Evolutionary conservation across 2,113 vertebrate species (phyloP), one percentile per base, ranked within the genome.

Genomic region (Anhinga anhinga): DNA sequence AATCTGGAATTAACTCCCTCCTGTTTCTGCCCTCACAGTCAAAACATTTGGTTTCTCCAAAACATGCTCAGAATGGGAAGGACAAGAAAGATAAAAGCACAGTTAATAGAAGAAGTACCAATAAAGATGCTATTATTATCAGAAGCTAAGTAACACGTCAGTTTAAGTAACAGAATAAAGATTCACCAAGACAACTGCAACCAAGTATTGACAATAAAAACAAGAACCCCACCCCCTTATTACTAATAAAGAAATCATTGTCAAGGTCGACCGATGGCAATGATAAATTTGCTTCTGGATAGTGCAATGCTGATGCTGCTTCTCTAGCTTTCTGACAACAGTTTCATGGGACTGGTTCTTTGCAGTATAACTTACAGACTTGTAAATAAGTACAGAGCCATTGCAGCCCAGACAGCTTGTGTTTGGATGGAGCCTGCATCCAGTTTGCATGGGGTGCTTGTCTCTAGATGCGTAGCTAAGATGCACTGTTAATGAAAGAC

Each of bases 1-100:
- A 86, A 93, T 95, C 80, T 85, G n/a, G 63, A 95, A 86, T 93
- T 84, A 97, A 96, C 69, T 78, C 36, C 30, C 67, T 44, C 55
- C 36, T 93, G 30, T 83, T 77, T 67, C 67, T 0, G 3, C 32
- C 29, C 50, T 89, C 84, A 42, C 16, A 89, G 40, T 82, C 70
- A 93, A 94, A 90, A 42, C 21, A 58, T 70, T 77, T 70, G 30
- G 17, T 83, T 91, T 90, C 47, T 83, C 53, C 55, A 86, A 78
- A 89, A n/a, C 8, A 86, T 71, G n/a, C 47, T 85, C 71, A 40
- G 61, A 94, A 92, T 56, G 50, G 22, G 67, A 96, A 49, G 17
- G 34, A 38, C 40, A 86, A 85, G 18, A 58, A 83, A 40, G 53
- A 70, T 25, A 13, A 79, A 92, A 27, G 30, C 27, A 80, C 17